phyloP scores from a whole-genome alignment of 2,797 vertebrate genomes.

The Tragopan temminckii region DNA sequence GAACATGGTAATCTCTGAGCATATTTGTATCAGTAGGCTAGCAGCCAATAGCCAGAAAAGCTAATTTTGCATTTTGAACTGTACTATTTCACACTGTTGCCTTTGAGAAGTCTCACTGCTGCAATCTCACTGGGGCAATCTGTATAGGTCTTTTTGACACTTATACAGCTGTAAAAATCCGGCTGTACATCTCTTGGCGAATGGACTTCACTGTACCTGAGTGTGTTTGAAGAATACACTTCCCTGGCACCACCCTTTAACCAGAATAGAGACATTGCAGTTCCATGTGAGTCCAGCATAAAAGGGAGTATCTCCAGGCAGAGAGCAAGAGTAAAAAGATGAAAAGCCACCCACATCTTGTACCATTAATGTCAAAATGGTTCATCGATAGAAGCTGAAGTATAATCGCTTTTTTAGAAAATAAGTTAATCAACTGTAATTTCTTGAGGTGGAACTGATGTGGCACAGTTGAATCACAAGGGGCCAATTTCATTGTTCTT shows the following conservation, averaged over 20 bases:
- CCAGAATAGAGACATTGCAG: neutral
- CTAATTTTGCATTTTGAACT: neutral
- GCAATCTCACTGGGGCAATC: fast-evolving
- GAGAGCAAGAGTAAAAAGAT: neutral
- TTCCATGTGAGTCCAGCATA: neutral
- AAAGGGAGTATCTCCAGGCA: neutral
- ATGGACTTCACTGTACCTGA: neutral
- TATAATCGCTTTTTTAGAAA: too few species aligned
- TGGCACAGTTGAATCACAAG: neutral
- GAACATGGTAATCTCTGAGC: neutral
- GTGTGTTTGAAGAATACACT: neutral
- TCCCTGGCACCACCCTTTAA: fast-evolving
- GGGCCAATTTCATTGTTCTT: neutral
- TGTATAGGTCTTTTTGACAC: neutral
- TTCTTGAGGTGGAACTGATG: neutral
- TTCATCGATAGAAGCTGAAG: too few species aligned
- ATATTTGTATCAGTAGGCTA: fast-evolving
- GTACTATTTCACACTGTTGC: neutral
- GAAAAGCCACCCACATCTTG: neutral
- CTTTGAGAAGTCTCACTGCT: neutral
- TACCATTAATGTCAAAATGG: too few species aligned
- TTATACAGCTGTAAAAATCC: neutral
- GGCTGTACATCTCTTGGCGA: fast-evolving
- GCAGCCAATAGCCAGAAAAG: neutral
- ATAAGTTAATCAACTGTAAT: too few species aligned